A percentile compares a stretch with the other conserved stretches of the same genome.
Conservation (phyloP, 2,113 vertebrate genomes). For the Alectura lathami region DNA sequence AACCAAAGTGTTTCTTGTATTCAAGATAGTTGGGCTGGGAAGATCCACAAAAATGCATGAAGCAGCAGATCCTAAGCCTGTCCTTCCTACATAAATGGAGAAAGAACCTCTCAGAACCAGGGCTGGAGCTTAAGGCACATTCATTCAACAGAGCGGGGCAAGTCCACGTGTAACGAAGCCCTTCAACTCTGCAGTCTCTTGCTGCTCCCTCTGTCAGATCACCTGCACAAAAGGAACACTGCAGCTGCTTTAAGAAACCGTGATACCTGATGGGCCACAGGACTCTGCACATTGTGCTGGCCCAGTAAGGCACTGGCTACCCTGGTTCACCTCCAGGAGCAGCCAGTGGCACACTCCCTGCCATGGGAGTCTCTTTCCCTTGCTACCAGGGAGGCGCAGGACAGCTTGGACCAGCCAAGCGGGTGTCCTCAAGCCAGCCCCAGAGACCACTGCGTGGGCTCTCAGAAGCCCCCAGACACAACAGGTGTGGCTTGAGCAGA, state of each 20-base stretch:
- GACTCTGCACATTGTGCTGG: background rate
- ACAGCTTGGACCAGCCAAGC: background rate
- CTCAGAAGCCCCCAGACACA: background rate
- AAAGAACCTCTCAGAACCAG: background rate
- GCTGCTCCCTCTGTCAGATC: background rate
- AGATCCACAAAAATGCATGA: background rate
- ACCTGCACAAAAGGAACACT: background rate
- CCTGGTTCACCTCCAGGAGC: background rate
- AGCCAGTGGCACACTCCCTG: background rate
- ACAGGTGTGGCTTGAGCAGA: background rate
- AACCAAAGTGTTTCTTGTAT: background rate
- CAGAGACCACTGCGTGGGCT: fast-evolving
- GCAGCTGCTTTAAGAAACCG: background rate
- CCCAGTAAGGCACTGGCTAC: background rate
- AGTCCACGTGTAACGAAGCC: background rate
- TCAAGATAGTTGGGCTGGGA: background rate
- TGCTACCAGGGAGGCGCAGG: background rate
- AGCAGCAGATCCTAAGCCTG: background rate
- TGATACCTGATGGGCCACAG: background rate
- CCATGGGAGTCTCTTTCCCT: background rate
- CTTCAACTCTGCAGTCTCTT: background rate
- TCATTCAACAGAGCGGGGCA: background rate
- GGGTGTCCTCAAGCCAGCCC: background rate
- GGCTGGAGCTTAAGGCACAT: background rate
- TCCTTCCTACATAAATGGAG: background rate